Conservation (phyloP, 2,888 invertebrate species). For the Nemoura dubitans region DNA sequence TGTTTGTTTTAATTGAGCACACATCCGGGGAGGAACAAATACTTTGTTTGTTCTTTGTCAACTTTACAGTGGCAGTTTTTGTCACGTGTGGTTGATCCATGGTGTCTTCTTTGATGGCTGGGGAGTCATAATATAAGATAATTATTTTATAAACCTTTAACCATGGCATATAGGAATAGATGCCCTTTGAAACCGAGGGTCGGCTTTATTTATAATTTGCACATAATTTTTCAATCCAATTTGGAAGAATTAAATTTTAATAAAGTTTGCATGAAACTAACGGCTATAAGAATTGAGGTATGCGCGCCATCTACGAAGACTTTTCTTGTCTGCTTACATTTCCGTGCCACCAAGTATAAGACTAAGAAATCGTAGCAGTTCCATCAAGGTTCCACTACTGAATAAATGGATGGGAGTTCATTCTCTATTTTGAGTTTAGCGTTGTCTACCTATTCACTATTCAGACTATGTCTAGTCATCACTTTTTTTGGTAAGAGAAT, state of each 20-base stretch:
- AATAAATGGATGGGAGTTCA: neutral
- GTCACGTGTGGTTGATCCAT: neutral
- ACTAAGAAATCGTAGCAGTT: neutral
- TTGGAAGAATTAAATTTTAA: slow-evolving; percentile 5
- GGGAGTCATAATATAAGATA: too few species aligned
- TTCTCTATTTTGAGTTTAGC: neutral
- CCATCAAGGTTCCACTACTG: neutral
- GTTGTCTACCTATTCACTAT: neutral
- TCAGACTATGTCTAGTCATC: neutral
- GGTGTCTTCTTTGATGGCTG: neutral
- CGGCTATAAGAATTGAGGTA: neutral
- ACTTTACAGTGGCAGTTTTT: neutral
- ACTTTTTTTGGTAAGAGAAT: neutral
- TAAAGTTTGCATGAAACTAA: neutral
- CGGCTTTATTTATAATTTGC: neutral
- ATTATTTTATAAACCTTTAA: too few species aligned
- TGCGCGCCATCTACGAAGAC: neutral
- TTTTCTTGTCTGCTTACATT: neutral
- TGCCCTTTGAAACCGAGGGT: neutral
- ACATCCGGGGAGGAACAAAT: neutral
- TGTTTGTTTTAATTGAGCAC: neutral
- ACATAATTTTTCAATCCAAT: neutral
- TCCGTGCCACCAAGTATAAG: too few species aligned
- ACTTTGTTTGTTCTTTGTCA: neutral
- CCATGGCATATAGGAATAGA: neutral